A percentile compares a stretch with the other conserved stretches of the same genome.
Evolutionary conservation across 2,888 invertebrate genomes (phyloP).

Genomic region (Drosophila conformis): DNA sequence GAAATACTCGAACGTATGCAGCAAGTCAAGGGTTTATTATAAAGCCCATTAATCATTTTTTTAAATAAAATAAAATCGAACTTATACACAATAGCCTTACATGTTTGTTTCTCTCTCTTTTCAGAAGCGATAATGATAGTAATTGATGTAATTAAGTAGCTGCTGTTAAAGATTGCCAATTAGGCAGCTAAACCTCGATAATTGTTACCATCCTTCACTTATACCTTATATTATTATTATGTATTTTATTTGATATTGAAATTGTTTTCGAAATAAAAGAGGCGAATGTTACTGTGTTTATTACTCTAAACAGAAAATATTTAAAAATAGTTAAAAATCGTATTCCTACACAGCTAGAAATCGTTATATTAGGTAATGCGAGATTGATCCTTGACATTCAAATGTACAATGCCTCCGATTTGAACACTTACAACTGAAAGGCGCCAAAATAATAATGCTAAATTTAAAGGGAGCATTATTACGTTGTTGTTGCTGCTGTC

Average conservation of each 20-base stretch:
- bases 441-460: no score
- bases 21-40: constrained; percentile 29
- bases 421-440: no score
- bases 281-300: not conserved
- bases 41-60: not conserved
- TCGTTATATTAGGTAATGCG: no score
- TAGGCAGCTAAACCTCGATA: not conserved
- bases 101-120: constrained; percentile 48
- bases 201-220: not conserved
- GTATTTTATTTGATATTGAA: not conserved
- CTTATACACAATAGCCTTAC: constrained; percentile 8
- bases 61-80: constrained; percentile 6
- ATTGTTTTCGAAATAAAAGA: not conserved
- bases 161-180: not conserved
- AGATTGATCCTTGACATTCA: no score
- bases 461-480: not conserved
- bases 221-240: not conserved
- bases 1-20: constrained; percentile 52
- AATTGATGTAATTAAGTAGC: not conserved
- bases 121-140: constrained; percentile 38
- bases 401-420: no score
- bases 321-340: not conserved
- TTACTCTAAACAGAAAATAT: no score
- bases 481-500: not conserved
- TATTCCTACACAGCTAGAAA: not conserved